Conservation (phyloP, 2,797 vertebrate genomes). For the Synanceia verrucosa region DNA sequence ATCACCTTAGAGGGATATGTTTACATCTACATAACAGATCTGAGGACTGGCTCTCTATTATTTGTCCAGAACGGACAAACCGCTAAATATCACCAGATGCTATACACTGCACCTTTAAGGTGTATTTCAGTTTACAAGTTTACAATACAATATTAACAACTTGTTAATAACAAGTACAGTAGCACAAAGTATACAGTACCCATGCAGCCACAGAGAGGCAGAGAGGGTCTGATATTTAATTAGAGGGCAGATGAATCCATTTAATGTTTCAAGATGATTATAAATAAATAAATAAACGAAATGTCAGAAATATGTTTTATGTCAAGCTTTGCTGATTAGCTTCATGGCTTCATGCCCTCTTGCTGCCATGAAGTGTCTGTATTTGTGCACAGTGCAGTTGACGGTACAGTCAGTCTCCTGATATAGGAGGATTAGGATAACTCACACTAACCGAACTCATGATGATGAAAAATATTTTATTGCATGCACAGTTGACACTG, state of each 20-base stretch:
- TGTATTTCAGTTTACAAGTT: background rate
- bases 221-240: background rate
- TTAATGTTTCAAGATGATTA: background rate
- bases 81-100: too few relatives aligned
- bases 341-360: background rate
- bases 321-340: background rate
- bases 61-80: too few relatives aligned
- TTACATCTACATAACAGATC: too few relatives aligned
- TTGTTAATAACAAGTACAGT: background rate
- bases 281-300: background rate
- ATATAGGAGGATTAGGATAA: too few relatives aligned
- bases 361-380: background rate
- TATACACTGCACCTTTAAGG: too few relatives aligned
- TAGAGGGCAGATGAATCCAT: background rate
- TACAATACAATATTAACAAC: too few relatives aligned
- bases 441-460: slow-evolving; percentile 1
- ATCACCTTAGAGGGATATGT: too few relatives aligned
- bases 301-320: background rate
- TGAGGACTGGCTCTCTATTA: too few relatives aligned
- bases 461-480: slow-evolving; percentile 63
- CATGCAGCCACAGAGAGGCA: background rate
- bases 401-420: background rate
- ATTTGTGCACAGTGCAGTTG: background rate
- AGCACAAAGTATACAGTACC: background rate
- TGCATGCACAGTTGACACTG: slow-evolving; percentile 66